phyloP scores from a whole-genome alignment of 2,888 invertebrate species.

The Chloroclystis v-ata region DNA sequence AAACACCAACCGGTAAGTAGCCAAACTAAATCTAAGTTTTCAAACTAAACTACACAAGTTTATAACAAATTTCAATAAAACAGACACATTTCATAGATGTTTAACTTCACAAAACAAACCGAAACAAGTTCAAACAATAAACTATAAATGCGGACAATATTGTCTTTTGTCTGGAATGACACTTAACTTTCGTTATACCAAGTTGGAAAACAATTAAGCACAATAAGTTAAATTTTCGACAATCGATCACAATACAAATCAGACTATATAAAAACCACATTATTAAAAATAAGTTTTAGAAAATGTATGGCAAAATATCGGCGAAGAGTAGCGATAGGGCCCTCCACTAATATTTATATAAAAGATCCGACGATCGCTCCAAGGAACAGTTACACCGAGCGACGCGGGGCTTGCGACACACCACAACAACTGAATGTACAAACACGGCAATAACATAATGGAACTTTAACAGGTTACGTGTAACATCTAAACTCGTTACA shows the following conservation, averaged over 20 bases:
- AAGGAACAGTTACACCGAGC: constrained; percentile 33
- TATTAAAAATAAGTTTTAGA: constrained; percentile 56
- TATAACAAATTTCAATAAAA: constrained; percentile 49
- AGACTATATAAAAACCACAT: constrained; percentile 47
- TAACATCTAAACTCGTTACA: constrained; percentile 17
- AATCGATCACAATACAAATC: constrained; percentile 49
- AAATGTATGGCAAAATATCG: constrained; percentile 73
- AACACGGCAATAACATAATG: constrained; percentile 35
- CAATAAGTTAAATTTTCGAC: constrained; percentile 62
- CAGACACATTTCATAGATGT: constrained; percentile 51
- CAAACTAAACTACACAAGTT: constrained; percentile 57
- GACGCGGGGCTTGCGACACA: no score
- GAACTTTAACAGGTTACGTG: constrained; percentile 29
- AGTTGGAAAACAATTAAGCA: constrained; percentile 51
- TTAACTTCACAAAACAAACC: constrained; percentile 48
- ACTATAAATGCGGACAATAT: constrained; percentile 77
- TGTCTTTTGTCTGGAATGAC: constrained; percentile 78
- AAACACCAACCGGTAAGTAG: constrained; percentile 50
- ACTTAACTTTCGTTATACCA: constrained; percentile 52
- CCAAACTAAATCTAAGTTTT: constrained; percentile 53
- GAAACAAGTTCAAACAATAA: constrained; percentile 53
- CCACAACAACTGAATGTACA: constrained; percentile 31
- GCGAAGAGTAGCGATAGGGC: constrained; percentile 59
- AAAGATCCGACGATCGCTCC: constrained; percentile 52
- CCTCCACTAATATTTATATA: constrained; percentile 59